Base-by-base conservation (phyloP, 1,140 invertebrate genomes). In the Teleopsis dalmanni region DNA sequence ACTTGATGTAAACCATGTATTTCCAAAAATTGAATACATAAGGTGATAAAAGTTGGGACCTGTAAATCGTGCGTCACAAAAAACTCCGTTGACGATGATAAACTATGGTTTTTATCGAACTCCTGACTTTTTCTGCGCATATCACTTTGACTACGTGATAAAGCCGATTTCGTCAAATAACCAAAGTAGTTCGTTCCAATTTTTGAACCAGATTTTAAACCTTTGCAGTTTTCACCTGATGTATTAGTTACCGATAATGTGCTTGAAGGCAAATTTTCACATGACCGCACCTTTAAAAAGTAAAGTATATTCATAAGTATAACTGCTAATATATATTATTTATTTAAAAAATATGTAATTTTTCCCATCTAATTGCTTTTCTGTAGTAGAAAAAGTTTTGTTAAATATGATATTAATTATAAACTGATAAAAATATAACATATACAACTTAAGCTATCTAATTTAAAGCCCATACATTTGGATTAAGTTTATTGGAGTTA, bases 1-100 rank as follows among this genome's bases (percentile, higher is more conserved):
- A 91, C 75, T 13, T 87, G 91, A 50, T 83, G 78, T 8, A 95
- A 75, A 11, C 89, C 90, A 54, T 87, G 79, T 11, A 74, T 72
- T 60, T 91, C 81, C 25, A 95, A 76, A 70, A 93, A 86, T 48
- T 81, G 79, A 44, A 92, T 81, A 62, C 91, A 94, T 36, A 81
- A 80, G 22, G 75, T 75, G 19, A 94, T 82, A 43, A 94, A 76
- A 19, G 77, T 75, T 1, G 90, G 91, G 4, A 88, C 79, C 56
- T 73, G 75, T n/a, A 68, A 70, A 13, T 47, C 7, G 8, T 43
- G 21, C 13, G 5, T n/a, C 9, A 38, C 36, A 6, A 37, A 14
- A 14, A 36, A 21, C n/a, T 46, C 33, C 23, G 44, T 14, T 2
- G 26, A 14, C n/a, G 36, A n/a, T 4, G 21, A n/a, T 21, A 36